Percentiles rank a stretch among this genome's conserved stretches.
These are phyloP conservation scores for Panulirus ornatus DNA, from an alignment of 1,140 invertebrate genomes.

Conservation along the genomic window DNA sequence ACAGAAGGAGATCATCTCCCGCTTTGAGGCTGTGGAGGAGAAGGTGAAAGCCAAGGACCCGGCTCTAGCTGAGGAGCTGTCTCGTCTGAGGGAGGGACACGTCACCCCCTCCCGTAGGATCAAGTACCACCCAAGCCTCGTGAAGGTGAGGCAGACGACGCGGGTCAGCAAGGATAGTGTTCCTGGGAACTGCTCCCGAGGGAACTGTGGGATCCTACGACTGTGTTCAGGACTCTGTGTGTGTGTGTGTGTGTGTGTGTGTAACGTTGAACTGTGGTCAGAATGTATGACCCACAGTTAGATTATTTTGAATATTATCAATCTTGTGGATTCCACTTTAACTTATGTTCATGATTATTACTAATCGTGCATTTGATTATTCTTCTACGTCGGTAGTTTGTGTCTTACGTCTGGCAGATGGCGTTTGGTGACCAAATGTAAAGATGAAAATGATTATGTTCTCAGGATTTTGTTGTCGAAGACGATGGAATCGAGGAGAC, in stretches of 20 bases:
- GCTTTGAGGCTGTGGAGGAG: constrained; percentile 4
- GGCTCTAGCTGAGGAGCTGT: background rate
- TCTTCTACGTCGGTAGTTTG: too few relatives aligned
- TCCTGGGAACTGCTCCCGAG: background rate
- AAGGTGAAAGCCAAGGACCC: background rate
- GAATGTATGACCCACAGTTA: background rate
- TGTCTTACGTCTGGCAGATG: too few relatives aligned
- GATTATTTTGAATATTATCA: background rate
- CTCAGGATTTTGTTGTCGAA: too few relatives aligned
- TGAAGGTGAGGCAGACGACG: constrained; percentile 26
- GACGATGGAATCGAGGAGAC: background rate
- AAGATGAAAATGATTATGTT: too few relatives aligned
- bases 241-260: constrained; percentile 36
- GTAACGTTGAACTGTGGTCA: background rate
- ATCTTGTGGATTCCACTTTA: background rate
- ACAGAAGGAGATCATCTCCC: constrained; percentile 19
- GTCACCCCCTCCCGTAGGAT: background rate
- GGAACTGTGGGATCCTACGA: background rate
- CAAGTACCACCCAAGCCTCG: constrained; percentile 35
- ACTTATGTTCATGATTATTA: too few relatives aligned
- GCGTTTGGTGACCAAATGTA: too few relatives aligned
- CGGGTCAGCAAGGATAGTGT: too few relatives aligned
- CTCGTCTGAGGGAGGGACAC: background rate
- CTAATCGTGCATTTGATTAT: too few relatives aligned
- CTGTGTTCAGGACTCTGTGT: background rate